Percentiles rank a stretch among this genome's conserved stretches.
Evolutionary conservation across 1,140 invertebrate species (phyloP).

Genomic region (Papilio polyxenes): DNA sequence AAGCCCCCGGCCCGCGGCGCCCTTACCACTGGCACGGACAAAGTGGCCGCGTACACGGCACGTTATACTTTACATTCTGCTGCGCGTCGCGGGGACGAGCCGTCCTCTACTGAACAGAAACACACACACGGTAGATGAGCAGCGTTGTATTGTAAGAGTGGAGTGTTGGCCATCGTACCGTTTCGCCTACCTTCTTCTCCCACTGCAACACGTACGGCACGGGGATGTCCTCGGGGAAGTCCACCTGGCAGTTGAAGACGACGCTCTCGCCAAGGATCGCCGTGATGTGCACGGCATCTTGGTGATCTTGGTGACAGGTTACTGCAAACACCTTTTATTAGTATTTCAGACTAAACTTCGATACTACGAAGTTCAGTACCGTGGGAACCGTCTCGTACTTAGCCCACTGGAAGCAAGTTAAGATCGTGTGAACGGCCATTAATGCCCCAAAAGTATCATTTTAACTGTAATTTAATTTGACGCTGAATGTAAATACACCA

Average conservation of each 20-base stretch:
- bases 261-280: conserved; percentile 97
- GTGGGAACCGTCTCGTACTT: not conserved
- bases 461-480: too few species aligned
- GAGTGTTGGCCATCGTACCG: conserved; percentile 91
- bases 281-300: conserved; percentile 97
- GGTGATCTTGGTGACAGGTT: conserved; percentile 83
- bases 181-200: conserved; percentile 98
- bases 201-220: conserved; percentile 98
- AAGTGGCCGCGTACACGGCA: conserved; percentile 61
- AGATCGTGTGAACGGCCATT: not conserved
- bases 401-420: not conserved
- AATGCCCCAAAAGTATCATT: not conserved
- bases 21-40: conserved; percentile 70
- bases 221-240: conserved; percentile 95
- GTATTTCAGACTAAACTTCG: not conserved
- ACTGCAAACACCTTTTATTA: conserved; percentile 57
- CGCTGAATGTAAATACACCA: too few species aligned
- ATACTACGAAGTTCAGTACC: not conserved
- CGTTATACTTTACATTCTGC: conserved; percentile 76
- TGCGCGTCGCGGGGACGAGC: conserved; percentile 71
- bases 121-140: conserved; percentile 78
- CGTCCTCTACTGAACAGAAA: conserved; percentile 79
- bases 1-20: conserved; percentile 66
- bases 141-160: conserved; percentile 83
- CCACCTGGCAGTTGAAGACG: conserved; percentile 97